Evolutionary conservation across 2,888 invertebrate genomes (phyloP).

Genomic region (Arge pagana): DNA sequence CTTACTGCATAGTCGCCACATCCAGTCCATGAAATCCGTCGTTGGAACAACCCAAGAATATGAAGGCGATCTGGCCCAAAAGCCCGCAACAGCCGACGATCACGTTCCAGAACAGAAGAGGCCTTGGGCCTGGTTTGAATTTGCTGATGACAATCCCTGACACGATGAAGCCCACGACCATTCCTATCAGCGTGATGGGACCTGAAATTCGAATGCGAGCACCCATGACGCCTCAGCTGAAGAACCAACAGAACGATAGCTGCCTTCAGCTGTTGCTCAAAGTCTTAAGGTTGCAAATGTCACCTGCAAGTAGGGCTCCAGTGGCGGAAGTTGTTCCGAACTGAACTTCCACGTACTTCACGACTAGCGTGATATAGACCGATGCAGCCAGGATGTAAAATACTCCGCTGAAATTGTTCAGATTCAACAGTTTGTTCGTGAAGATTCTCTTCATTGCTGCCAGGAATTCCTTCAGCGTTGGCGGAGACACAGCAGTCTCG

Average conservation of each 20-base stretch:
- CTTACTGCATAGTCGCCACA: conserved; percentile 49
- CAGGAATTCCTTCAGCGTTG: conserved; percentile 61
- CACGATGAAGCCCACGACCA: conserved; percentile 65
- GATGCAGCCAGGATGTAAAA: conserved; percentile 68
- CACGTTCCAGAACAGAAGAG: conserved; percentile 68
- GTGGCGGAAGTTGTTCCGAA: conserved; percentile 68
- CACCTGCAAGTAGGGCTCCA: conserved; percentile 72
- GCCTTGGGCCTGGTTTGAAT: conserved; percentile 64
- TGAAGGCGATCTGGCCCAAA: conserved; percentile 61
- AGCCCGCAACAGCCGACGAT: conserved; percentile 64
- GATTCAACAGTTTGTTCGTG: conserved; percentile 68
- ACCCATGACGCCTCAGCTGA: no score
- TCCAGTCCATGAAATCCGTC: conserved; percentile 53
- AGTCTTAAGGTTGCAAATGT: no score
- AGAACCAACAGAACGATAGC: no score
- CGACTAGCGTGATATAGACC: conserved; percentile 73
- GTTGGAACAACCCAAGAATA: conserved; percentile 63
- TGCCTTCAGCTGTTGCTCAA: no score
- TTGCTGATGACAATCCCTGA: conserved; percentile 68
- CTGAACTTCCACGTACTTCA: conserved; percentile 77
- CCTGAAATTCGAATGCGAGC: conserved; percentile 54
- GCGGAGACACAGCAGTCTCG: conserved; percentile 32
- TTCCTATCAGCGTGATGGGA: conserved; percentile 64
- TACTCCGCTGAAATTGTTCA: conserved; percentile 68
- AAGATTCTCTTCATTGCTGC: conserved; percentile 65